phyloP scores from a whole-genome alignment of 1,140 invertebrate genomes.

The Sinonovacula constricta region DNA sequence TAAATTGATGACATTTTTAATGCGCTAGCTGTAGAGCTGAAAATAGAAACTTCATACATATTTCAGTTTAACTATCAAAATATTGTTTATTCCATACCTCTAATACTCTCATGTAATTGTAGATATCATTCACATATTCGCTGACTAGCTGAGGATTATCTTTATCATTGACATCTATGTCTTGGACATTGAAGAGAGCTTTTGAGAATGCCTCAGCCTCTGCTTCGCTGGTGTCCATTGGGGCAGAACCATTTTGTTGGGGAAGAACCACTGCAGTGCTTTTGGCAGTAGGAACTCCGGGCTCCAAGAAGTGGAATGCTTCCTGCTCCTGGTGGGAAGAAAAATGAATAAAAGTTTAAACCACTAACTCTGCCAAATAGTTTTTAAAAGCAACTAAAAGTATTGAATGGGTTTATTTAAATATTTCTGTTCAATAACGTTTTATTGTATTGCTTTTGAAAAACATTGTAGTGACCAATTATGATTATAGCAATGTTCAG shows the following conservation, averaged over 20 bases:
- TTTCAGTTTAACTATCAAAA: too few relatives aligned
- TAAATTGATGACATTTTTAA: too few relatives aligned
- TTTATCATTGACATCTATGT: conserved; percentile 88
- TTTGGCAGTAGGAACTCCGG: background rate
- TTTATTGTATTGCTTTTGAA: too few relatives aligned
- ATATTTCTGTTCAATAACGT: background rate
- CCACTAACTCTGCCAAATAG: background rate
- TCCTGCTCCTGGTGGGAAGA: conserved; percentile 7
- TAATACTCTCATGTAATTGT: conserved; percentile 86
- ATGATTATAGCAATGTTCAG: too few relatives aligned
- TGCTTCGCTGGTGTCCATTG: conserved; percentile 72
- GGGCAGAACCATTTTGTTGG: conserved; percentile 40
- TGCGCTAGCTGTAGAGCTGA: too few relatives aligned
- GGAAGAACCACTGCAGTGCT: conserved; percentile 20
- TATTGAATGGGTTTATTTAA: background rate
- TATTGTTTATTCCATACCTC: too few relatives aligned
- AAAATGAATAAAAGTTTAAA: background rate
- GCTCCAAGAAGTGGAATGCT: conserved; percentile 43
- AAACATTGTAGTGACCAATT: too few relatives aligned
- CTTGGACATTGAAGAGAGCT: conserved; percentile 75
- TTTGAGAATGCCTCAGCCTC: conserved; percentile 68
- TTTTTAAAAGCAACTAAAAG: background rate
- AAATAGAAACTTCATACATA: too few relatives aligned
- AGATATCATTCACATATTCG: conserved; percentile 92
- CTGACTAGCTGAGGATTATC: conserved; percentile 88